Evolutionary conservation across 2,113 vertebrate species (phyloP).

Genomic region (Sylvia atricapilla): DNA sequence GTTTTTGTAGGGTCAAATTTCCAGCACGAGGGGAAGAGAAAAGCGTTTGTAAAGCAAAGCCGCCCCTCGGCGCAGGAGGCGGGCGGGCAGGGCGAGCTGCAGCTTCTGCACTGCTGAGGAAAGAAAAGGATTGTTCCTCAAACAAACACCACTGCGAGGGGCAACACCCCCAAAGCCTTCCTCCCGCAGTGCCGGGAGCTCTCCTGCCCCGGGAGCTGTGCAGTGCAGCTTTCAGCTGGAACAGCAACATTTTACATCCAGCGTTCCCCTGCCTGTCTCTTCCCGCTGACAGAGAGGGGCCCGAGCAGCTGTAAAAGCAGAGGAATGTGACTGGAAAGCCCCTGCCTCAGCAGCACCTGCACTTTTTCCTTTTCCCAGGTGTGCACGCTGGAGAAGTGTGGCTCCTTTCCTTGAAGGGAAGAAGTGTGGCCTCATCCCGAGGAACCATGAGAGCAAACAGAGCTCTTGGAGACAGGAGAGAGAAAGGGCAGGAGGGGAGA

Average conservation of each 20-base stretch:
- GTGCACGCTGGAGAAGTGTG: rapidly evolving
- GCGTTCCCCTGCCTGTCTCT: background rate
- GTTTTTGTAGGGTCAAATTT: slow-evolving; percentile 41
- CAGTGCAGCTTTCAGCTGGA: background rate
- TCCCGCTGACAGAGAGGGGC: background rate
- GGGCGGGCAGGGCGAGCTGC: background rate
- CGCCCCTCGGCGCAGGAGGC: rapidly evolving
- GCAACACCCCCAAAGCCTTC: background rate
- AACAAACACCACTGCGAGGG: background rate
- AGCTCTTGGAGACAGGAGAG: background rate
- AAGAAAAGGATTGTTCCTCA: background rate
- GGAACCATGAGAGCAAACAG: rapidly evolving
- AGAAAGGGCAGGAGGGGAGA: background rate
- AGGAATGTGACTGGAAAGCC: background rate
- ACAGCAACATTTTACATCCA: background rate
- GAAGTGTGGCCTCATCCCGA: rapidly evolving
- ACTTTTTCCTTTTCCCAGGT: background rate
- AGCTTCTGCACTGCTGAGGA: background rate
- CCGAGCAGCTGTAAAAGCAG: background rate
- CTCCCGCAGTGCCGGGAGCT: rapidly evolving
- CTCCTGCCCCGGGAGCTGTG: rapidly evolving
- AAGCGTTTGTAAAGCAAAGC: background rate
- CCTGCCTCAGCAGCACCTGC: background rate
- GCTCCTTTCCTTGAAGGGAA: background rate
- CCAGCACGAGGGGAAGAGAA: slow-evolving; percentile 2